Percentiles rank a stretch among this genome's conserved stretches.
phyloP scores from a whole-genome alignment of 2,888 invertebrate genomes.

The Mythimna loreyi region DNA sequence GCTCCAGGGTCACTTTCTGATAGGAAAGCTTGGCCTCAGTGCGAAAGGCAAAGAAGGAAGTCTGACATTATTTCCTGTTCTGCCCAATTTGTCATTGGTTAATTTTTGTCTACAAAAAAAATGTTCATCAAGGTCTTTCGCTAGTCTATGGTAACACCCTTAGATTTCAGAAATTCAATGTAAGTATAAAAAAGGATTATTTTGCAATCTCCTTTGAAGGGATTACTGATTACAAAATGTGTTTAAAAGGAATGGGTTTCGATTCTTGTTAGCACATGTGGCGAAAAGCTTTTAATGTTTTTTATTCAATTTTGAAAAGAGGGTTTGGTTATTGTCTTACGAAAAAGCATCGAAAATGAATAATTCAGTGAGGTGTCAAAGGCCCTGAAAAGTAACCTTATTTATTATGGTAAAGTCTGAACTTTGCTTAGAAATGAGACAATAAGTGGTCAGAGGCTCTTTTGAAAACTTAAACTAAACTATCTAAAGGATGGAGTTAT shows the following conservation, averaged over 20 bases:
- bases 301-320: not conserved
- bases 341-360: not conserved
- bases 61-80: too few relatives aligned
- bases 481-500: too few relatives aligned
- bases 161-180: not conserved
- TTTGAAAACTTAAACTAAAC: too few relatives aligned
- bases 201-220: slow-evolving; percentile 12
- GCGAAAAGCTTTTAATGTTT: slow-evolving; percentile 2
- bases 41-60: too few relatives aligned
- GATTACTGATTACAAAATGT: slow-evolving; percentile 17
- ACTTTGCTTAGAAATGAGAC: not conserved
- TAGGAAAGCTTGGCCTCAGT: too few relatives aligned
- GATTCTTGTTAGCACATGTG: not conserved
- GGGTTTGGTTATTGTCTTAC: not conserved
- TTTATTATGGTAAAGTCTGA: not conserved
- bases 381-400: not conserved
- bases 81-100: too few relatives aligned
- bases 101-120: too few relatives aligned
- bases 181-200: slow-evolving; percentile 20
- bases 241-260: not conserved
- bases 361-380: not conserved
- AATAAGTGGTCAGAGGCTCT: too few relatives aligned
- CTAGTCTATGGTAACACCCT: not conserved
- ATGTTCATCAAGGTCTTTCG: not conserved
- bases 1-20: too few relatives aligned